Conservation (phyloP, 1,140 invertebrate genomes). For the Prorops nasuta region DNA sequence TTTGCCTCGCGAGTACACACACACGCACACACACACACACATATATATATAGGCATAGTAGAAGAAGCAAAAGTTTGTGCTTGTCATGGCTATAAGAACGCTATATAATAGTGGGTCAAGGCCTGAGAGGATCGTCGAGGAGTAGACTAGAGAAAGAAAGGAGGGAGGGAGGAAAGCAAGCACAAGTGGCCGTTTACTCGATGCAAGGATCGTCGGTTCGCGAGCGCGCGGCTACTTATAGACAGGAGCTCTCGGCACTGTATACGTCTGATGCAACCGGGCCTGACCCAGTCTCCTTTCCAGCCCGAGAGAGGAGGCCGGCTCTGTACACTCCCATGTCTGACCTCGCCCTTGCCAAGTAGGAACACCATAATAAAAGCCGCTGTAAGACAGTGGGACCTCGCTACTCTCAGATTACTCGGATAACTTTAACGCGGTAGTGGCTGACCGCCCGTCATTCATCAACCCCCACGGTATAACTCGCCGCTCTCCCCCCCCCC, state of each 20-base stretch:
- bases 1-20: too few relatives aligned
- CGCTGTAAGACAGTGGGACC: conserved; percentile 36
- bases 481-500: neutral
- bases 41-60: too few relatives aligned
- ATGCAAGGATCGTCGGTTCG: neutral
- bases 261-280: conserved; percentile 35
- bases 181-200: neutral
- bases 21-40: too few relatives aligned
- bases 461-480: conserved; percentile 37
- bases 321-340: conserved; percentile 21
- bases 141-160: neutral
- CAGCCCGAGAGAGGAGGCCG: conserved; percentile 15
- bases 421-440: conserved; percentile 50
- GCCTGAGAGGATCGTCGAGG: too few relatives aligned
- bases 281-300: conserved; percentile 47
- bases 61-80: too few relatives aligned
- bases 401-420: conserved; percentile 49
- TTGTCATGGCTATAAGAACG: too few relatives aligned
- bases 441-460: conserved; percentile 48
- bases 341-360: conserved; percentile 50
- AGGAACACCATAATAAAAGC: conserved; percentile 34
- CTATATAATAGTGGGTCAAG: too few relatives aligned
- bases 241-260: neutral
- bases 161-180: neutral
- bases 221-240: too few relatives aligned